phyloP scores from a whole-genome alignment of 2,888 invertebrate genomes.

The Acanthosepion pharaonis region DNA sequence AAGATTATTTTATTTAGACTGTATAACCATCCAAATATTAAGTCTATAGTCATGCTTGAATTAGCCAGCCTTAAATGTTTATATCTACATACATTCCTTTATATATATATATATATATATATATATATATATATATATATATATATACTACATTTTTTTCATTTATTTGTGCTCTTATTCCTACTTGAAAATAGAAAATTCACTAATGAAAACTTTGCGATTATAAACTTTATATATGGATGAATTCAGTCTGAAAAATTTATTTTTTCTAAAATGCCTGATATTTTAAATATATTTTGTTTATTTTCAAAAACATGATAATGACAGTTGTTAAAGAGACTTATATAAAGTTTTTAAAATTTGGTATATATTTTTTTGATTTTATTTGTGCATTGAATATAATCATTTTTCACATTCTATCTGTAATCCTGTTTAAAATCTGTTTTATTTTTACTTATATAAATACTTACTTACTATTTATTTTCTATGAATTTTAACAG shows the following conservation, averaged over 20 bases:
- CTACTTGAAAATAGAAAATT: not conserved
- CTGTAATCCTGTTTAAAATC: not conserved
- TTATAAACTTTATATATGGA: not conserved
- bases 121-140: not conserved
- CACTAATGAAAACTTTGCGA: not conserved
- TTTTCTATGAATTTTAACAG: not conserved
- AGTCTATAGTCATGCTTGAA: not conserved
- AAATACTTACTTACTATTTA: not conserved
- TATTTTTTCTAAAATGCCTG: not conserved
- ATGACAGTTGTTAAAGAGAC: too few relatives aligned
- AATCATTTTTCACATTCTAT: not conserved
- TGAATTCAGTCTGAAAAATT: not conserved
- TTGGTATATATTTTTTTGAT: not conserved
- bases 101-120: not conserved
- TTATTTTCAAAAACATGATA: not conserved
- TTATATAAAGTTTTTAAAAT: too few relatives aligned
- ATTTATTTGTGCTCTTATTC: not conserved
- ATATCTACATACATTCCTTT: not conserved
- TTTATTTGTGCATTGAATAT: not conserved
- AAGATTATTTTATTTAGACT: not conserved
- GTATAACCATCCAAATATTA: constrained; percentile 33
- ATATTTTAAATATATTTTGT: not conserved
- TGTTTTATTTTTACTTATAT: not conserved
- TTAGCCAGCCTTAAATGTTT: not conserved
- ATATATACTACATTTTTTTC: not conserved